Evolutionary conservation across 1,140 invertebrate species (phyloP).

Genomic region (Calycopis cecrops): DNA sequence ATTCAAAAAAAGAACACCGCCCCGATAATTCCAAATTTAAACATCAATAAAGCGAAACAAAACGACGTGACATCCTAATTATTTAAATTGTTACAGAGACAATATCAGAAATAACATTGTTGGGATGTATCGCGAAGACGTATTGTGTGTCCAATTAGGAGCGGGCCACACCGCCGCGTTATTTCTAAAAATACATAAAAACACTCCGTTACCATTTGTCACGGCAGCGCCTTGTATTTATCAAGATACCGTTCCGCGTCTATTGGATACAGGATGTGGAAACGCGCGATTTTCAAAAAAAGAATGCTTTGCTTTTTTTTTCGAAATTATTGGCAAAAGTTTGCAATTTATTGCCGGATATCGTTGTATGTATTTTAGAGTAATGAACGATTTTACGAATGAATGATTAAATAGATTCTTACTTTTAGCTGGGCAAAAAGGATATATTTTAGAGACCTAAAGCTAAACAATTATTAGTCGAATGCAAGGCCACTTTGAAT

Average conservation of each 20-base stretch:
- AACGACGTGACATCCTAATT: conserved; percentile 9
- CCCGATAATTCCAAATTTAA: not conserved
- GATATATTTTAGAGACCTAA: too few relatives aligned
- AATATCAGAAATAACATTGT: conserved; percentile 26
- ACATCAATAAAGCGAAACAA: conserved; percentile 11
- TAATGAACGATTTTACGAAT: too few relatives aligned
- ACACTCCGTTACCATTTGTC: conserved; percentile 71
- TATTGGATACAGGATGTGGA: conserved; percentile 44
- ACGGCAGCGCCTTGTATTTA: conserved; percentile 63
- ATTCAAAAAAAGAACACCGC: not conserved
- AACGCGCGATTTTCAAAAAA: not conserved
- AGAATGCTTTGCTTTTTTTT: not conserved
- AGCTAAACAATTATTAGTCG: too few relatives aligned
- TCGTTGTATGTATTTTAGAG: too few relatives aligned
- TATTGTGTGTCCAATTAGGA: conserved; percentile 70
- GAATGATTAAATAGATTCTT: too few relatives aligned
- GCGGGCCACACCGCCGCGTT: conserved; percentile 37
- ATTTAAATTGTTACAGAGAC: conserved; percentile 15
- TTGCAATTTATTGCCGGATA: too few relatives aligned
- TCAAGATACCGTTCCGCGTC: conserved; percentile 56
- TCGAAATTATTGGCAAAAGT: not conserved
- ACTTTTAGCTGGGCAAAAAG: too few relatives aligned
- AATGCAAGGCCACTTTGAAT: too few relatives aligned
- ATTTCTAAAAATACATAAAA: conserved; percentile 70
- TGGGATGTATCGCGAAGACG: conserved; percentile 35